Conservation (phyloP, 1,140 invertebrate genomes). For the Zophobas morio region DNA sequence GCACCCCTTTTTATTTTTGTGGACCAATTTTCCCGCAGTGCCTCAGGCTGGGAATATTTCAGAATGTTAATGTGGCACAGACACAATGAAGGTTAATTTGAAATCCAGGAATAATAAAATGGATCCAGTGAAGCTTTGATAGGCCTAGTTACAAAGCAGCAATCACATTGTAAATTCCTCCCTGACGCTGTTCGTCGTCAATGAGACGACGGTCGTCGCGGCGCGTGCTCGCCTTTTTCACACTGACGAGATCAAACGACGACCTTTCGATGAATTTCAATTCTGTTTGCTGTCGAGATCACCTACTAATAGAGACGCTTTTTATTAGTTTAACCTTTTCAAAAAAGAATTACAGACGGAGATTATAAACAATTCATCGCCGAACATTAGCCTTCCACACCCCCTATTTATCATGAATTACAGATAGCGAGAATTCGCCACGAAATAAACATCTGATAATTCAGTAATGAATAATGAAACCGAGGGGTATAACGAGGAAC, state of each 20-base stretch:
- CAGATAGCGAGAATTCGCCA: background rate
- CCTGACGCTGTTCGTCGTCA: conserved; percentile 61
- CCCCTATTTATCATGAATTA: conserved; percentile 17
- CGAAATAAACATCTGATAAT: conserved; percentile 17
- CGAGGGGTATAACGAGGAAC: too few species aligned
- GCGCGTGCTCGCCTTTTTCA: conserved; percentile 57
- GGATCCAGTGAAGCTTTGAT: conserved; percentile 58
- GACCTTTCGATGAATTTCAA: conserved; percentile 56
- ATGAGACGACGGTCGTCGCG: conserved; percentile 59
- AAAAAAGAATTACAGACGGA: conserved; percentile 10
- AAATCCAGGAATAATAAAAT: conserved; percentile 63
- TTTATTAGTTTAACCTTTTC: background rate
- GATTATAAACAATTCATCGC: conserved; percentile 1
- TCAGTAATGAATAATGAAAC: background rate
- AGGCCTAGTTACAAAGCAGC: conserved; percentile 59
- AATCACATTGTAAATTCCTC: conserved; percentile 66
- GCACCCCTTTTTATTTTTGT: too few species aligned
- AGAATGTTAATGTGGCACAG: conserved; percentile 35
- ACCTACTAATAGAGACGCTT: conserved; percentile 17
- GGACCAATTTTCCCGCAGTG: too few species aligned
- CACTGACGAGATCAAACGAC: conserved; percentile 52
- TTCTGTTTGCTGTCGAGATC: conserved; percentile 58
- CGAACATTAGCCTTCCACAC: background rate
- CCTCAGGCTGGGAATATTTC: background rate
- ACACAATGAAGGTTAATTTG: conserved; percentile 64